A percentile compares a stretch with the other conserved stretches of the same genome.
Evolutionary conservation across 2,113 vertebrate genomes (phyloP).

Genomic region (Choloepus hoffmanni): DNA sequence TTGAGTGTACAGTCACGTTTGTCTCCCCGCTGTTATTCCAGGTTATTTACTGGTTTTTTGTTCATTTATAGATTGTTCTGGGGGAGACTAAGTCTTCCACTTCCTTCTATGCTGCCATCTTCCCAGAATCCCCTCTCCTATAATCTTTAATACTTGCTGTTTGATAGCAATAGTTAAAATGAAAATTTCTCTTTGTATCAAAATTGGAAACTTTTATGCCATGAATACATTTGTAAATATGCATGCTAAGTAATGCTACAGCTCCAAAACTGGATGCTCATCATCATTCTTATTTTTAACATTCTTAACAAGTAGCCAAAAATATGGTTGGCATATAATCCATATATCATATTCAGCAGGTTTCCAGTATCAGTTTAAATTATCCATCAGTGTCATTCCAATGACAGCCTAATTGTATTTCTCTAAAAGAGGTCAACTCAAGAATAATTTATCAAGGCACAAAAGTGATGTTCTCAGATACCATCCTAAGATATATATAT

Average conservation of each 20-base stretch:
- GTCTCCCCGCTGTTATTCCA: no score
- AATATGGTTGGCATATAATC: constrained; percentile 52
- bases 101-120: no score
- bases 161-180: constrained; percentile 49
- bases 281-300: constrained; percentile 71
- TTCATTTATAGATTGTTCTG: no score
- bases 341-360: constrained; percentile 63
- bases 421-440: constrained; percentile 27
- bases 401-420: constrained; percentile 57
- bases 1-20: no score
- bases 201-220: constrained; percentile 63
- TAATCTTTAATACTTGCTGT: constrained; percentile 21
- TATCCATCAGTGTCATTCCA: constrained; percentile 74
- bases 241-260: constrained; percentile 35
- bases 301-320: constrained; percentile 72
- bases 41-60: no score
- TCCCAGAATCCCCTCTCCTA: neutral
- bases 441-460: constrained; percentile 65
- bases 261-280: constrained; percentile 38
- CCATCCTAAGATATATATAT: rapidly evolving
- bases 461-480: neutral
- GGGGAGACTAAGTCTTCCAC: no score
- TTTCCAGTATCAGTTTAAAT: constrained; percentile 67
- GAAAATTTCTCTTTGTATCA: constrained; percentile 55
- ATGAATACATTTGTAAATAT: constrained; percentile 56